Percentiles rank a stretch among this genome's conserved stretches.
Conservation (phyloP, 2,888 invertebrate species). For the Heteromurus nitidus region DNA sequence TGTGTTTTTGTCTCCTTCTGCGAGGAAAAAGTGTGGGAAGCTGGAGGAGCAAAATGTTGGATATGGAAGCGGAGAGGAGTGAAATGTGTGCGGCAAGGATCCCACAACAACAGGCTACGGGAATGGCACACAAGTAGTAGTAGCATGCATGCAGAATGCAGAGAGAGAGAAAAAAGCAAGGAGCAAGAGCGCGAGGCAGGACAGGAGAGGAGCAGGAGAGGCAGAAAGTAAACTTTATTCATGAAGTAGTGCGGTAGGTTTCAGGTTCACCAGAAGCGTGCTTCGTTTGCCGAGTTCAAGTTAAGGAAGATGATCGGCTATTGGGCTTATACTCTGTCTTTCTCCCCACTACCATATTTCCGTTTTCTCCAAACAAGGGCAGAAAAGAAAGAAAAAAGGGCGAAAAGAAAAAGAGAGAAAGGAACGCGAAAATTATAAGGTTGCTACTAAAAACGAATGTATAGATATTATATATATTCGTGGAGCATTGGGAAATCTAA, state of each 20-base stretch:
- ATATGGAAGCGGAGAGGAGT: no score
- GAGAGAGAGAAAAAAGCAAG: not conserved
- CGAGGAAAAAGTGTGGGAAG: slow-evolving; percentile 27
- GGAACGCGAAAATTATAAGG: no score
- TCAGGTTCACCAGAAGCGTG: slow-evolving; percentile 49
- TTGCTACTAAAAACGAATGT: no score
- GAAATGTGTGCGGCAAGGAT: not conserved
- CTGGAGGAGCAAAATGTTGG: no score
- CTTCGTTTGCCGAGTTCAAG: slow-evolving; percentile 26
- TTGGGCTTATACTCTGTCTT: not conserved
- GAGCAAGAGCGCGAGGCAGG: not conserved
- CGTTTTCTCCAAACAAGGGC: slow-evolving; percentile 7
- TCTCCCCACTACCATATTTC: slow-evolving; percentile 6
- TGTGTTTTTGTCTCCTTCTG: slow-evolving; percentile 20
- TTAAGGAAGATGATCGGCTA: slow-evolving; percentile 31
- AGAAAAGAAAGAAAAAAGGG: slow-evolving; percentile 12
- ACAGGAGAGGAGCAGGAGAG: slow-evolving; percentile 11
- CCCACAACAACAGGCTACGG: slow-evolving; percentile 17
- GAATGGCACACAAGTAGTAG: no score
- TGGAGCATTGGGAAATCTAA: not conserved
- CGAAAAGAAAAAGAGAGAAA: slow-evolving; percentile 13
- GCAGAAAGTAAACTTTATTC: slow-evolving; percentile 27
- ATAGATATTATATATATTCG: not conserved
- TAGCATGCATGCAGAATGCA: not conserved
- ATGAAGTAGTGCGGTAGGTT: slow-evolving; percentile 46